phyloP scores from a whole-genome alignment of 2,797 vertebrate species.

The Protonibea diacanthus region DNA sequence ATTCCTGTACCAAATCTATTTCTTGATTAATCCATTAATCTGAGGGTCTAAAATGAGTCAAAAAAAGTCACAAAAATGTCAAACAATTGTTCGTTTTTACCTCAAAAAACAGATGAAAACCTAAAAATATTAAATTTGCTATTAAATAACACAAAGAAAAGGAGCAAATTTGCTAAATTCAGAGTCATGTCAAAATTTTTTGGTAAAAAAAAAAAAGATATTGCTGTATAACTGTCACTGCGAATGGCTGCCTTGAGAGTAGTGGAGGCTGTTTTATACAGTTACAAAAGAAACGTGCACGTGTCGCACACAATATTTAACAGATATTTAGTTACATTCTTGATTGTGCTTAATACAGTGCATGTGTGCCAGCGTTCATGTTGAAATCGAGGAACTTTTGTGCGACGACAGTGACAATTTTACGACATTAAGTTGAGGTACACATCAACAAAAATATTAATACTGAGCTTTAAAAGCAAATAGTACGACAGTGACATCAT shows the following conservation, averaged over 20 bases:
- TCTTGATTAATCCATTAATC: too few species aligned
- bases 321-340: slow-evolving; percentile 10
- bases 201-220: background rate
- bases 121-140: background rate
- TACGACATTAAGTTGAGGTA: slow-evolving; percentile 7
- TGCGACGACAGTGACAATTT: background rate
- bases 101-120: background rate
- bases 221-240: background rate
- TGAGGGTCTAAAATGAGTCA: too few species aligned
- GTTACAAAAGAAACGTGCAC: background rate
- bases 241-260: background rate
- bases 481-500: slow-evolving; percentile 49
- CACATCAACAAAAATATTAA: slow-evolving; percentile 18
- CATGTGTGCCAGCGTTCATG: slow-evolving; percentile 9
- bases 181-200: background rate
- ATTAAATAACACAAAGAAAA: slow-evolving; percentile 4
- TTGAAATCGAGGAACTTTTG: slow-evolving; percentile 9
- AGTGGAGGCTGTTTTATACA: background rate
- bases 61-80: background rate
- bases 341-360: slow-evolving; percentile 6
- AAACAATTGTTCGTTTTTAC: background rate
- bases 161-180: background rate
- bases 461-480: slow-evolving; percentile 14
- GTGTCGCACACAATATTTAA: background rate
- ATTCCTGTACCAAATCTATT: background rate